Percentiles rank a stretch among this genome's conserved stretches.
These are phyloP conservation scores for Ciconia boyciana DNA, from an alignment of 2,113 vertebrate species.

Conservation along the genomic window DNA sequence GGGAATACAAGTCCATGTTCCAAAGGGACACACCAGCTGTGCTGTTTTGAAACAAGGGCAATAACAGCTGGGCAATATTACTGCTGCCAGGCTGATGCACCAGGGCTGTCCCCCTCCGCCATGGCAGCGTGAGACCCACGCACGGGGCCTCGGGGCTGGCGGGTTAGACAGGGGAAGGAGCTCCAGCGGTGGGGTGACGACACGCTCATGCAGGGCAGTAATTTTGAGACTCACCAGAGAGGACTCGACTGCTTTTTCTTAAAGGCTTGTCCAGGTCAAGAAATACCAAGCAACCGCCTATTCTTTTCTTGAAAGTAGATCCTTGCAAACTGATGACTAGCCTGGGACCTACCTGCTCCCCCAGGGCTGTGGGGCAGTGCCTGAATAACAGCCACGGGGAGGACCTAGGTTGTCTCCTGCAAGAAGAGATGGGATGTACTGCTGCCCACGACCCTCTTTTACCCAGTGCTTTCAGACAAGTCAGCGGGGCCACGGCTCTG, in stretches of 20 bases:
- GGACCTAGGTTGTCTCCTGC: no score
- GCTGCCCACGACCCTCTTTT: neutral
- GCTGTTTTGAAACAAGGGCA: neutral
- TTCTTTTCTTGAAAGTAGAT: neutral
- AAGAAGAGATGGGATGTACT: no score
- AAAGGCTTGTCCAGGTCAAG: neutral
- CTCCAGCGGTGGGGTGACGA: neutral
- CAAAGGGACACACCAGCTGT: neutral
- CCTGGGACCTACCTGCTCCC: neutral
- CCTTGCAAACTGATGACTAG: neutral
- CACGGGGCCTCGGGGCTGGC: fast-evolving
- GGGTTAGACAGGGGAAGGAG: neutral
- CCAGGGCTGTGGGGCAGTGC: neutral
- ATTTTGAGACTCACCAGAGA: neutral
- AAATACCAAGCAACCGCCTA: neutral
- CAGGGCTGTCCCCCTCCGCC: neutral
- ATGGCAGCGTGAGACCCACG: neutral
- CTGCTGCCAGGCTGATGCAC: neutral
- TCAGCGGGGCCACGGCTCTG: neutral
- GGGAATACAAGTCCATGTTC: neutral
- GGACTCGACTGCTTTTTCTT: neutral
- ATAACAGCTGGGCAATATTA: neutral
- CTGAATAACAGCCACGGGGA: fast-evolving
- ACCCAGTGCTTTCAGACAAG: neutral
- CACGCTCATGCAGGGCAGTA: neutral